Evolutionary conservation across 2,113 vertebrate species (phyloP).

Genomic region (Sphaerodactylus townsendi): DNA sequence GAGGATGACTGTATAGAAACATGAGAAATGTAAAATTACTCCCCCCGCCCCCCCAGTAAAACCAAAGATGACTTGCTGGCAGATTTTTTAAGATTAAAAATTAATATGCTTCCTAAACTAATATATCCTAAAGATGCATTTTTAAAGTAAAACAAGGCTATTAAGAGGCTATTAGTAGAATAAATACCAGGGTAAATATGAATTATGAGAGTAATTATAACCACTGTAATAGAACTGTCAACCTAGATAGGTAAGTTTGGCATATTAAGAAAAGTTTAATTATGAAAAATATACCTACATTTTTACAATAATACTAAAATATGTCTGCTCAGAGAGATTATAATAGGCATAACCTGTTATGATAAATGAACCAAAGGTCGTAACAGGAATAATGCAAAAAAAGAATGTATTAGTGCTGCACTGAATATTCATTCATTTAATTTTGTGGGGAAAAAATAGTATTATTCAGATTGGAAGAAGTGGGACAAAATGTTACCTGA

Average conservation of each 20-base stretch:
- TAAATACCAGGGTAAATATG: constrained; percentile 13
- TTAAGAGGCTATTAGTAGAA: constrained; percentile 24
- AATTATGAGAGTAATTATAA: background rate
- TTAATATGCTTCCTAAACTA: background rate
- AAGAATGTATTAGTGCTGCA: background rate
- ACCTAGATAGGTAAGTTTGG: background rate
- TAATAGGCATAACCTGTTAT: too few species aligned
- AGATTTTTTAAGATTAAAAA: constrained; percentile 3
- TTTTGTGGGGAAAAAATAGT: background rate
- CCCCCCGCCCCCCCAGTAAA: constrained; percentile 15
- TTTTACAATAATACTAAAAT: too few species aligned
- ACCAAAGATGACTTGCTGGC: background rate
- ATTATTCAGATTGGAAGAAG: background rate
- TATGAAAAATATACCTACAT: background rate
- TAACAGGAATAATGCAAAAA: background rate
- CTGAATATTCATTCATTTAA: background rate
- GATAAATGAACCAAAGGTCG: background rate
- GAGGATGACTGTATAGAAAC: constrained; percentile 30
- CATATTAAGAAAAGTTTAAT: background rate
- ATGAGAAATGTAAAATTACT: constrained; percentile 28
- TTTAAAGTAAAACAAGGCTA: constrained; percentile 18
- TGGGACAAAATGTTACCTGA: too few species aligned
- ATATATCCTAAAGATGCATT: background rate
- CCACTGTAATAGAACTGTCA: background rate
- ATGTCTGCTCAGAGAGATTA: too few species aligned